Percentiles rank a stretch among this genome's conserved stretches.
phyloP scores from a whole-genome alignment of 2,113 vertebrate species.

The Phocoena sinus region DNA sequence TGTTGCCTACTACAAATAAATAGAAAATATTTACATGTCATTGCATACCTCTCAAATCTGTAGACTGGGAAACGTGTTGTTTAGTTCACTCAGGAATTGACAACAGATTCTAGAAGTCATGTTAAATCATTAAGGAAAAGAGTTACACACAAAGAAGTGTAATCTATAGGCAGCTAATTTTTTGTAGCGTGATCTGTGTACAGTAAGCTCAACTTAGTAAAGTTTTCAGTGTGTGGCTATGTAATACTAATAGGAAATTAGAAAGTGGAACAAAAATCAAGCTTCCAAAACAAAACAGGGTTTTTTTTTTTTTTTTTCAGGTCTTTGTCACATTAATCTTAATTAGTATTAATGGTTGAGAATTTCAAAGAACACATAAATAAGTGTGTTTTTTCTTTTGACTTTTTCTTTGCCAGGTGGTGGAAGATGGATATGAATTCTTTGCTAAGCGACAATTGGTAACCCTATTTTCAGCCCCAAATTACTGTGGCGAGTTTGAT shows the following conservation, averaged over 20 bases:
- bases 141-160: neutral
- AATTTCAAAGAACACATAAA: neutral
- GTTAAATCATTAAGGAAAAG: neutral
- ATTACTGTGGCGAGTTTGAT: conserved; percentile 97
- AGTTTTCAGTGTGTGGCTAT: neutral
- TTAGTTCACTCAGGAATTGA: conserved; percentile 2
- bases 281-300: neutral
- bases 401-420: conserved; percentile 84
- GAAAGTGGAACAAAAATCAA: neutral
- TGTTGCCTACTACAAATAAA: neutral
- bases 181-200: neutral
- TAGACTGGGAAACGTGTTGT: neutral
- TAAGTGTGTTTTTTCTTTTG: neutral
- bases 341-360: neutral
- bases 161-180: neutral
- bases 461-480: conserved; percentile 94
- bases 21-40: neutral
- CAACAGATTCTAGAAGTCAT: conserved; percentile 1
- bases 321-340: neutral
- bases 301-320: neutral
- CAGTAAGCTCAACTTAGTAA: neutral
- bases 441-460: conserved; percentile 96
- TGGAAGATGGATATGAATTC: conserved; percentile 96
- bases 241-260: neutral
- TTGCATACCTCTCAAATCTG: neutral